Evolutionary conservation across 1,140 invertebrate genomes (phyloP), one percentile per base, ranked within the genome.

Genomic region (Globodera ellingtonae): DNA sequence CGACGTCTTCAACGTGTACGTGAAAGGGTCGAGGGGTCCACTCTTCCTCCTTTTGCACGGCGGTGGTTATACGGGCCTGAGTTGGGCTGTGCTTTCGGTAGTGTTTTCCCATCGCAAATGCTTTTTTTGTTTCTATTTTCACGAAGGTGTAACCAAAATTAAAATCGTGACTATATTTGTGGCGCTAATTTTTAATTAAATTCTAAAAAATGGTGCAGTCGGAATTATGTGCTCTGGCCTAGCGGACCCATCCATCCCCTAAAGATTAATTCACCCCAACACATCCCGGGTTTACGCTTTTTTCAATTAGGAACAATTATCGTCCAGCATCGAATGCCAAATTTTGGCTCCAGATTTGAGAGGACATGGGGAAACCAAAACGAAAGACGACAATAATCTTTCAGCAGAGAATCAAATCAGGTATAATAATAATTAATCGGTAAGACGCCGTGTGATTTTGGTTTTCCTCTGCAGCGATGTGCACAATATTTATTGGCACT

Each of bases 11-110:
- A 89, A 83, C 74, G 86, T 89, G 35, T 89, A 89, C 59, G 21
- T 84, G 10, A 89, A 88, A 74, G 88, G 87, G 6, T 70, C 75
- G 13, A 59, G 62, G 15, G 88, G 88, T 10, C 86, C 88, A 8
- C 72, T 89, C n/a, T 89, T 89, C 69, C 85, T 80, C 59, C 74
- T 89, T 8, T 79, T 89, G 9, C 87, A 89, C 74, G 87, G 87
- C 7, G 87, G 86, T 59, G 88, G 87, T 10, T 89, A 89, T 75
- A 87, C 87, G 18, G 87, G 87, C 0, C 78, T 89, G 7, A 89
- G 87, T 18, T 89, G 89, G 89, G 83, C 88, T 21, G 83, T 79
- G 46, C 82, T 89, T 72, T 73, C 80, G 3, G 87, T 88, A 75
- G 69, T 81, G 35, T 48, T 80, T 35, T 80, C 52, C 35, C 5